A percentile compares a stretch with the other conserved stretches of the same genome.
Evolutionary conservation across 2,797 vertebrate species (phyloP).

Genomic region (Xerus rutilus): DNA sequence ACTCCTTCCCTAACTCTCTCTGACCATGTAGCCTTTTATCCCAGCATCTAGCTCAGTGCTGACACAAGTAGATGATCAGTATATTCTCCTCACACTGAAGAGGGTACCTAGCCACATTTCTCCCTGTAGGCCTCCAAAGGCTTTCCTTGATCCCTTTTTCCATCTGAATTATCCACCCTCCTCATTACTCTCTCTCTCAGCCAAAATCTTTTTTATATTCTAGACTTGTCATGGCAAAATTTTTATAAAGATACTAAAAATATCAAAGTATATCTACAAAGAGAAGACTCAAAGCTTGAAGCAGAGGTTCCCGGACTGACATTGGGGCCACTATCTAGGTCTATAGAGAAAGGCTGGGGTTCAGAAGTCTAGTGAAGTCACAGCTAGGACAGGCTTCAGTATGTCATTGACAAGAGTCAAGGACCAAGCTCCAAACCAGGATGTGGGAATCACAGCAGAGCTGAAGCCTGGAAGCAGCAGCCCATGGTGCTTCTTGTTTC

Average conservation of each 20-base stretch:
- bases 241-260: slow-evolving; percentile 4
- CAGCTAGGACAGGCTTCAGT: not conserved
- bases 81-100: not conserved
- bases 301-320: not conserved
- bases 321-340: not conserved
- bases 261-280: not conserved
- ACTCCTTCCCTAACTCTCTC: not conserved
- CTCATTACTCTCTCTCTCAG: not conserved
- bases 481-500: not conserved
- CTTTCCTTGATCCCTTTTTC: not conserved
- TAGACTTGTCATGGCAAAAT: not conserved
- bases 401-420: not conserved
- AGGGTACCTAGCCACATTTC: not conserved
- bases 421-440: not conserved
- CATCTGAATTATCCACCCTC: not conserved
- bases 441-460: not conserved
- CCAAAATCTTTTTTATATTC: slow-evolving; percentile 4
- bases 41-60: not conserved
- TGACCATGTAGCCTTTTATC: not conserved
- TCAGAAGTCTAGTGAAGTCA: not conserved
- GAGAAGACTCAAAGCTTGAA: not conserved
- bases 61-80: not conserved
- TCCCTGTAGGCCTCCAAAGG: not conserved
- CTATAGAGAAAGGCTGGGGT: not conserved
- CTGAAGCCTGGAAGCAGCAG: not conserved